These are phyloP conservation scores for Trichosurus vulpecula DNA, from an alignment of 2,797 vertebrate species.

Conservation along the genomic window DNA sequence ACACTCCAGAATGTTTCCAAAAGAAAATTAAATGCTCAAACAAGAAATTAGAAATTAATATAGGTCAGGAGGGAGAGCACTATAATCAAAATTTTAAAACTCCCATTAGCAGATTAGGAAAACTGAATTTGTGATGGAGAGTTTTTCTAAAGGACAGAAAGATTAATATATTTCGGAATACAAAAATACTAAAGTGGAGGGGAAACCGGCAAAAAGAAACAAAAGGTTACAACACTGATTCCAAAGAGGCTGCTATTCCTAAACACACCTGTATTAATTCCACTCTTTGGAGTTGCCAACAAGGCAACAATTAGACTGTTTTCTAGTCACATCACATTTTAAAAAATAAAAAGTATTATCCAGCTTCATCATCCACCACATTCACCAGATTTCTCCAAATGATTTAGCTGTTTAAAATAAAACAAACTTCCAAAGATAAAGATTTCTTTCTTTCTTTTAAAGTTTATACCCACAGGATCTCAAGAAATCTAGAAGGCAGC, in stretches of 20 bases:
- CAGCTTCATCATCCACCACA: neutral
- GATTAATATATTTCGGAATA: neutral
- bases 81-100: neutral
- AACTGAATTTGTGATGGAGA: neutral
- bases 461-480: neutral
- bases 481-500: neutral
- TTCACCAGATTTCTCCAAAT: neutral
- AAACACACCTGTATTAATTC: neutral
- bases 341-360: neutral
- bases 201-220: neutral
- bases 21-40: neutral
- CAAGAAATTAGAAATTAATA: neutral
- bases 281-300: neutral
- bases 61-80: neutral
- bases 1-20: neutral
- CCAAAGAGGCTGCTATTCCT: neutral
- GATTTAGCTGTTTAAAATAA: neutral
- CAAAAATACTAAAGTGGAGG: neutral
- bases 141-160: neutral
- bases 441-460: neutral
- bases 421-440: neutral
- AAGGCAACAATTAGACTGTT: neutral
- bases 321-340: neutral
- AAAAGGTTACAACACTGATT: neutral
- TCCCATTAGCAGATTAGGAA: neutral